phyloP scores from a whole-genome alignment of 2,113 vertebrate genomes.

The Hippoglossus stenolepis region DNA sequence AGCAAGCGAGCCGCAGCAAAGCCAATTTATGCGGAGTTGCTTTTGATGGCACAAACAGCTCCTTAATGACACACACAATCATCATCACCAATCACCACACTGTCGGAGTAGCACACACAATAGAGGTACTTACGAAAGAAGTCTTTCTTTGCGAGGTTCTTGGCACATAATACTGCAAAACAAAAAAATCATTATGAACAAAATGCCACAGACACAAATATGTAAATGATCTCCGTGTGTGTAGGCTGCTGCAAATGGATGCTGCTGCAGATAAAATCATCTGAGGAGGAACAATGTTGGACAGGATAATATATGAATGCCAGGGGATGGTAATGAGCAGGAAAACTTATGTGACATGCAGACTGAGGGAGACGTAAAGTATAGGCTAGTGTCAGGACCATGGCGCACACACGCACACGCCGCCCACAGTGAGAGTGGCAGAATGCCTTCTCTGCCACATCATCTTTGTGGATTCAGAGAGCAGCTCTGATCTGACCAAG shows the following conservation, averaged over 20 bases:
- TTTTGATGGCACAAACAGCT: conserved; percentile 4
- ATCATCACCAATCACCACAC: not conserved
- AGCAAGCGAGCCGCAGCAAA: not conserved
- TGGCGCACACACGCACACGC: conserved; percentile 6
- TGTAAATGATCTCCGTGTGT: conserved; percentile 38
- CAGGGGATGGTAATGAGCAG: conserved; percentile 41
- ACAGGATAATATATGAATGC: conserved; percentile 57
- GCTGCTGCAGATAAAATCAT: conserved; percentile 11
- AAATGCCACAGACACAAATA: conserved; percentile 37
- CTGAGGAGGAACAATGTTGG: conserved; percentile 41
- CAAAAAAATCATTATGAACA: conserved; percentile 61
- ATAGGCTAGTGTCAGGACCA: conserved; percentile 25
- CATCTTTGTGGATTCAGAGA: conserved; percentile 35
- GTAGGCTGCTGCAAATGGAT: conserved; percentile 50
- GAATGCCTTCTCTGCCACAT: conserved; percentile 44
- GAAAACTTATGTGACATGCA: conserved; percentile 23
- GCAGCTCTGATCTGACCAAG: conserved; percentile 43
- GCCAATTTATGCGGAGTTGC: not conserved
- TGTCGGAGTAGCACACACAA: not conserved
- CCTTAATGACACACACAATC: conserved; percentile 2
- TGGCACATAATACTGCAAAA: conserved; percentile 96
- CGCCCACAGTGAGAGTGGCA: conserved; percentile 42
- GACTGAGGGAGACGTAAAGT: conserved; percentile 28
- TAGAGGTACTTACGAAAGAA: conserved; percentile 93
- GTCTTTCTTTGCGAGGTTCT: conserved; percentile 99